Conservation (phyloP, 2,113 vertebrate species). For the Tympanuchus pallidicinctus region DNA sequence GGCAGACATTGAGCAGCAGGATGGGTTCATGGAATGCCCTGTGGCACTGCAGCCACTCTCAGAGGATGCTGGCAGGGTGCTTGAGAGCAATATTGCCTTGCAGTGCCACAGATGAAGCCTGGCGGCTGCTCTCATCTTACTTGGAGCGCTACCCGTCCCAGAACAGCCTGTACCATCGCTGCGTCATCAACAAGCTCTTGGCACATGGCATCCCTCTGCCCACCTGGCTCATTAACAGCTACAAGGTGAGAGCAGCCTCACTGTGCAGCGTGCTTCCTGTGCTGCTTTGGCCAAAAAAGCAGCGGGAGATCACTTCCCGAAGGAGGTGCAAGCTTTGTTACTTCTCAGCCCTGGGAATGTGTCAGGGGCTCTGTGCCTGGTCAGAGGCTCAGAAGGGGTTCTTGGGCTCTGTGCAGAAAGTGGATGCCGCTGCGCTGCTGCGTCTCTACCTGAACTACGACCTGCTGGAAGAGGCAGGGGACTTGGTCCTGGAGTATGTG, state of each 20-base stretch:
- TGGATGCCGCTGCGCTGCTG: constrained; percentile 89
- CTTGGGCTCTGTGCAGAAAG: constrained; percentile 66
- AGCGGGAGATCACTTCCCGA: fast-evolving
- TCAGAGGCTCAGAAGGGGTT: neutral
- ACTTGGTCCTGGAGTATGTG: constrained; percentile 91
- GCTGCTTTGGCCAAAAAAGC: neutral
- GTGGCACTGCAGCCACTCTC: fast-evolving
- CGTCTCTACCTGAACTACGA: constrained; percentile 94
- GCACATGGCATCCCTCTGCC: constrained; percentile 90
- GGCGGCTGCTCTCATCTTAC: constrained; percentile 89
- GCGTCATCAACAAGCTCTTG: constrained; percentile 92
- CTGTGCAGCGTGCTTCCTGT: fast-evolving
- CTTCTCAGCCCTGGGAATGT: fast-evolving
- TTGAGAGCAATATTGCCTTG: neutral
- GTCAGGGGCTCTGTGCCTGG: fast-evolving
- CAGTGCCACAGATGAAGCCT: constrained; percentile 95
- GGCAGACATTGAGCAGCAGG: neutral
- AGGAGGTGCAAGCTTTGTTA: fast-evolving
- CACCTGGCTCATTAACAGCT: constrained; percentile 92
- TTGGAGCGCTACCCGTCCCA: constrained; percentile 84
- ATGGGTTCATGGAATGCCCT: neutral
- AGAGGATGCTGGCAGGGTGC: neutral
- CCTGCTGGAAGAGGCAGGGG: constrained; percentile 88
- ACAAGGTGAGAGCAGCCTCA: constrained; percentile 83
- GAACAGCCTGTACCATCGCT: constrained; percentile 87